Evolutionary conservation across 2,113 vertebrate genomes (phyloP).

Genomic region (Rhea americana): DNA sequence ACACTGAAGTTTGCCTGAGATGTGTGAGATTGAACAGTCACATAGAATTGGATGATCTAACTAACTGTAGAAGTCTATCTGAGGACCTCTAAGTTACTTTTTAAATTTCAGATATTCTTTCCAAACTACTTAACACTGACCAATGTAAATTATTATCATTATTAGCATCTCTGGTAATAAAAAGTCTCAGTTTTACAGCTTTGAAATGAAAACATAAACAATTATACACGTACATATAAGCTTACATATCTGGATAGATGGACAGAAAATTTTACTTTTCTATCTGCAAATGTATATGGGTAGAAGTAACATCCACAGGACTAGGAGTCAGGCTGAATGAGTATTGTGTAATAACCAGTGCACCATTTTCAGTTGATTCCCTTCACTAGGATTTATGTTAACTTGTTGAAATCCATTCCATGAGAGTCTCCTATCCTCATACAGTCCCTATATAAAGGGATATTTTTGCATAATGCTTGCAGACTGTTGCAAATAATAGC

Average conservation of each 20-base stretch:
- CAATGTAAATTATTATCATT: not conserved
- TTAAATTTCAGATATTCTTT: not conserved
- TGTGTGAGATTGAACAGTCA: not conserved
- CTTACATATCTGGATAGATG: not conserved
- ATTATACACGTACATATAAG: not conserved
- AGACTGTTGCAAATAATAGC: not conserved
- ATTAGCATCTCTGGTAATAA: constrained; percentile 2
- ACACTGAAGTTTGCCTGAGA: not conserved
- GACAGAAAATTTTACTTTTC: not conserved
- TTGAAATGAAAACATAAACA: not conserved
- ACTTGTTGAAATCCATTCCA: not conserved
- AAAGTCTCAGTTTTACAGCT: not conserved
- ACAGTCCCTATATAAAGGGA: not conserved
- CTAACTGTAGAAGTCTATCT: not conserved
- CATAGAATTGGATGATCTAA: not conserved
- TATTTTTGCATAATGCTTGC: not conserved
- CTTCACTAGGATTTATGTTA: not conserved
- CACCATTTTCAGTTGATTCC: not conserved
- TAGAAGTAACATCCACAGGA: not conserved
- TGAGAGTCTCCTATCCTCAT: not conserved
- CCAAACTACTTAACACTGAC: not conserved
- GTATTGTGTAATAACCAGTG: not conserved
- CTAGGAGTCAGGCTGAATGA: not conserved
- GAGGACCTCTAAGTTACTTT: not conserved
- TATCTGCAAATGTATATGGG: not conserved